Evolutionary conservation across 2,888 invertebrate species (phyloP).

Genomic region (Eulithis testata): DNA sequence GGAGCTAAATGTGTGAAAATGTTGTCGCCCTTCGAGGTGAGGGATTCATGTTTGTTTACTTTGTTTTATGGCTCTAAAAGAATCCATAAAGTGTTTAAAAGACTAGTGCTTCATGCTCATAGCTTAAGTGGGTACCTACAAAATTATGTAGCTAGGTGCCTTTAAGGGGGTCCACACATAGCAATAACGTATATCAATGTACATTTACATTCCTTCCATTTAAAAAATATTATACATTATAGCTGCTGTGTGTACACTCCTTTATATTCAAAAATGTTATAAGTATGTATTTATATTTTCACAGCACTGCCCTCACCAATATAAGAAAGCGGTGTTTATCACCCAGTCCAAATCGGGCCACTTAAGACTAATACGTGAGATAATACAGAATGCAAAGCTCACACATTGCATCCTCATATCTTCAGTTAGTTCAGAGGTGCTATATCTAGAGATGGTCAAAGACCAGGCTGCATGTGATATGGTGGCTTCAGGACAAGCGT

Average conservation of each 20-base stretch:
- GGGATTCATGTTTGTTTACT: not conserved
- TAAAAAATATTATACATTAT: no score
- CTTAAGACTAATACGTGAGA: slow-evolving; percentile 83
- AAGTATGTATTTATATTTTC: slow-evolving; percentile 23
- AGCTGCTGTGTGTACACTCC: no score
- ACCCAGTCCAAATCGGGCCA: slow-evolving; percentile 83
- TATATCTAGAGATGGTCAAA: slow-evolving; percentile 75
- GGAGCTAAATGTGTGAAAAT: slow-evolving; percentile 87
- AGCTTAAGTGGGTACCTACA: no score
- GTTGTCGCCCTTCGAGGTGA: slow-evolving; percentile 86
- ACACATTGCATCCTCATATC: slow-evolving; percentile 86
- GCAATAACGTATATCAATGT: no score
- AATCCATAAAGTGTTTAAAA: no score
- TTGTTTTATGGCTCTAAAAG: not conserved
- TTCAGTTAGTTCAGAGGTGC: slow-evolving; percentile 81
- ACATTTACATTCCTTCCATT: no score
- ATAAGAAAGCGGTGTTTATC: slow-evolving; percentile 83
- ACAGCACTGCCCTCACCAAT: slow-evolving; percentile 65
- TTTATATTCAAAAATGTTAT: no score
- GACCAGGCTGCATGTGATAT: slow-evolving; percentile 69
- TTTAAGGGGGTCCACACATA: no score
- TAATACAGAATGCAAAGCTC: slow-evolving; percentile 85
- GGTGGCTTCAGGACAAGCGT: slow-evolving; percentile 62
- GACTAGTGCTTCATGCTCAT: no score
- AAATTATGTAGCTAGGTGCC: no score